Conservation (phyloP, 2,797 vertebrate genomes). For the Gallinago solitaria region DNA sequence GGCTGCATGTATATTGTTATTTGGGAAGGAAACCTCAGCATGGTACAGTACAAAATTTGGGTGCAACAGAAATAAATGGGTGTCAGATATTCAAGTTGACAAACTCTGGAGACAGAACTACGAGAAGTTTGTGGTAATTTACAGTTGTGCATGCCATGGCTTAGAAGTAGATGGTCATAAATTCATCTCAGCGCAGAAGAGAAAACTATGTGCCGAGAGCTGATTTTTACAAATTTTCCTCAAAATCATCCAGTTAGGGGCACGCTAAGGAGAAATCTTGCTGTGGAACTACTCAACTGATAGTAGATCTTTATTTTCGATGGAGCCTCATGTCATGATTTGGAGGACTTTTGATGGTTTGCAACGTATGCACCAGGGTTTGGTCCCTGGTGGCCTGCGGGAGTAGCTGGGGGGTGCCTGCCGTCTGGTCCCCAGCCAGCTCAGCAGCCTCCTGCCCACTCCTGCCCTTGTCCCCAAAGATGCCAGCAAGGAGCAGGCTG, state of each 20-base stretch:
- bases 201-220: background rate
- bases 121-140: background rate
- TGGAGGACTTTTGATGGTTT: background rate
- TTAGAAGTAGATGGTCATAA: background rate
- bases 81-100: background rate
- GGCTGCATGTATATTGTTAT: background rate
- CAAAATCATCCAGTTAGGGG: background rate
- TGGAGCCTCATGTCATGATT: accelerated
- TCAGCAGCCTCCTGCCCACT: background rate
- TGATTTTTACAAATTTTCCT: background rate
- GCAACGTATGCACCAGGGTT: accelerated
- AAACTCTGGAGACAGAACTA: background rate
- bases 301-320: background rate
- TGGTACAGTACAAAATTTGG: background rate
- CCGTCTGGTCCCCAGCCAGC: background rate
- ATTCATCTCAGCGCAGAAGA: background rate
- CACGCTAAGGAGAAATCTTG: background rate
- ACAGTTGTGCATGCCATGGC: background rate
- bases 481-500: background rate
- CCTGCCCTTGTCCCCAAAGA: background rate
- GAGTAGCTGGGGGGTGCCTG: background rate
- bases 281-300: background rate
- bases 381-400: accelerated
- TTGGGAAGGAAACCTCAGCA: background rate
- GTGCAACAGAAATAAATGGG: background rate